Evolutionary conservation across 2,888 invertebrate species (phyloP), one percentile per base, ranked within the genome.

Genomic region (Beris morrisii): DNA sequence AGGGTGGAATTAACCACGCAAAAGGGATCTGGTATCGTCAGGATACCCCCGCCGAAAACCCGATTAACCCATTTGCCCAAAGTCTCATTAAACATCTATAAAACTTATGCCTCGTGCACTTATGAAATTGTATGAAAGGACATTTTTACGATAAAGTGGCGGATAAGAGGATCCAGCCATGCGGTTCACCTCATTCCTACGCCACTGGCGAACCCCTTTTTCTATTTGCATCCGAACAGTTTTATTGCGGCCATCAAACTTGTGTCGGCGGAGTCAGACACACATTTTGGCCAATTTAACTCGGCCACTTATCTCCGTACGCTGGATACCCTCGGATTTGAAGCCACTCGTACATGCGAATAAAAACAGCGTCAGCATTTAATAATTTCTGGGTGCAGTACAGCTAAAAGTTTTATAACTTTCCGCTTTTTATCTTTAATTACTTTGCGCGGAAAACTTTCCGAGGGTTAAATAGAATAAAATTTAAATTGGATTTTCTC

Each of bases 351-450:
- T 7, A 38, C 38, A 38, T 38, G 22, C 22, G 22, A 22, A 38
- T 7, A 38, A 38, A 38, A 38, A 38, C 7, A 38, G 32, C 43
- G 32, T 7, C 58, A 56, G 54, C 57, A 66, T 68, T 68, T 68
- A 68, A 68, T 68, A 68, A 67, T 68, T 68, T 66, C 38, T 65
- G 68, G 69, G 65, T 68, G 67, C 69, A 69, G 67, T 69, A 67
- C 69, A 70, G 71, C 69, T 70, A 69, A 71, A 72, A 72, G 70
- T 72, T 72, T 72, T 72, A 72, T 68, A 72, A 72, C 72, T 71
- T 71, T 69, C 69, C 70, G 72, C 72, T 72, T 72, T 71, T 72
- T 71, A 72, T 72, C 72, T 72, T 72, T 72, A 72, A 72, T 72
- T 72, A 72, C 71, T 69, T 71, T 67, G 67, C 69, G 70, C 70